Evolutionary conservation across 2,888 invertebrate species (phyloP).

Genomic region (Cheilosia impressa): DNA sequence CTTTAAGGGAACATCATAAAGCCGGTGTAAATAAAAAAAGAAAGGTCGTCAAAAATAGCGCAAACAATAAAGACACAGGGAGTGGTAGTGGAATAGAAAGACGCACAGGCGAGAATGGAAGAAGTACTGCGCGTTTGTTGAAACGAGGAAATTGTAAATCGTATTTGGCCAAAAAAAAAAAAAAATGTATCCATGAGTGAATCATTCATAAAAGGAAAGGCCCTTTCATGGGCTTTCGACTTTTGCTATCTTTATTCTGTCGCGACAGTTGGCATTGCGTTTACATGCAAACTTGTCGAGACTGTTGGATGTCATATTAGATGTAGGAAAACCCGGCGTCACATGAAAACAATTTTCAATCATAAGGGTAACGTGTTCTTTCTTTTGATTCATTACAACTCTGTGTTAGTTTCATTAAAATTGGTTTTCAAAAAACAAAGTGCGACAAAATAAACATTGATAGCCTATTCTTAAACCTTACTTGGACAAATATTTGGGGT

Average conservation of each 20-base stretch:
- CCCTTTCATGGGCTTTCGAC: slow-evolving; percentile 42
- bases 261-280: no score
- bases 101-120: slow-evolving; percentile 10
- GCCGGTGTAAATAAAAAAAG: slow-evolving; percentile 50
- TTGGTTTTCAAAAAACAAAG: no score
- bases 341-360: no score
- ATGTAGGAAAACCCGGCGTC: no score
- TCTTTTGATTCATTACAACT: no score
- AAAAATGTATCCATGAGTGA: slow-evolving; percentile 32
- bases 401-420: no score
- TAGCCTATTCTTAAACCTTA: no score
- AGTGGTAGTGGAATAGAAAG: background rate
- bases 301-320: no score
- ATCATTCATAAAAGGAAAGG: slow-evolving; percentile 35
- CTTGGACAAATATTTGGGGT: no score
- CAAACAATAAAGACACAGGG: slow-evolving; percentile 47
- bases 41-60: slow-evolving; percentile 68
- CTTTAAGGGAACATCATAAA: slow-evolving; percentile 41
- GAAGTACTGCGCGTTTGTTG: slow-evolving; percentile 33
- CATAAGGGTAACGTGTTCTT: no score
- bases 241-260: background rate
- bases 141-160: slow-evolving; percentile 53
- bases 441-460: no score
- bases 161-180: slow-evolving; percentile 21
- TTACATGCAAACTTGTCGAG: no score